A percentile compares a stretch with the other conserved stretches of the same genome.
phyloP scores from a whole-genome alignment of 2,888 invertebrate genomes.

The Euzetes globulus region DNA sequence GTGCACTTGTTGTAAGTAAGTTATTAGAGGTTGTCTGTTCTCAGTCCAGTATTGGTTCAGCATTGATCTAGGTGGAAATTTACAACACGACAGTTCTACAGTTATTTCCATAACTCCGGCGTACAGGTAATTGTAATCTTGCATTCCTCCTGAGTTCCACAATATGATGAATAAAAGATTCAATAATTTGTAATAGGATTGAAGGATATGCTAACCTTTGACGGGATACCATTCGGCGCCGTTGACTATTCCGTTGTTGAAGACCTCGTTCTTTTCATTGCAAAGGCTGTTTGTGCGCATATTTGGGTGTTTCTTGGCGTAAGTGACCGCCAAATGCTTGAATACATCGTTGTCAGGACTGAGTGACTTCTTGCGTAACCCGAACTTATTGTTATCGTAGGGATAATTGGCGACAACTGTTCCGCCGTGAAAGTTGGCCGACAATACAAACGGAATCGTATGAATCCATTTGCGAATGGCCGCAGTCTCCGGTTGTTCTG shows the following conservation, averaged over 20 bases:
- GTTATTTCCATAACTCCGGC: conserved; percentile 92
- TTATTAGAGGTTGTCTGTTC: conserved; percentile 50
- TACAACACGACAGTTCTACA: conserved; percentile 76
- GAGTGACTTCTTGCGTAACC: not conserved
- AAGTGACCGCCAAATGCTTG: conserved; percentile 66
- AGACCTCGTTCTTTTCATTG: conserved; percentile 52
- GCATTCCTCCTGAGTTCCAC: conserved; percentile 71
- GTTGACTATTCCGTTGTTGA: conserved; percentile 83
- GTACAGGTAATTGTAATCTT: conserved; percentile 87
- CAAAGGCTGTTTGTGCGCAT: conserved; percentile 45
- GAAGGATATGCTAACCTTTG: too few relatives aligned
- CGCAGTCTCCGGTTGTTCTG: conserved; percentile 81
- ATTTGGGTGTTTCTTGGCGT: conserved; percentile 54
- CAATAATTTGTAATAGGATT: too few relatives aligned
- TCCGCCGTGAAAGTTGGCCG: conserved; percentile 87
- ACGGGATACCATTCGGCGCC: conserved; percentile 83
- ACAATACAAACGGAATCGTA: conserved; percentile 82
- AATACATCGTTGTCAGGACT: conserved; percentile 74
- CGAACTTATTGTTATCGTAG: conserved; percentile 67
- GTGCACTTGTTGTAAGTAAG: conserved; percentile 48
- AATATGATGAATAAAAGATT: too few relatives aligned
- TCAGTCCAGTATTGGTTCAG: conserved; percentile 66
- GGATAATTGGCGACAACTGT: conserved; percentile 92
- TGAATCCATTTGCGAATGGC: conserved; percentile 89
- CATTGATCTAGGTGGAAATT: conserved; percentile 62